These are phyloP conservation scores for Vicugna pacos DNA, from an alignment of 2,113 vertebrate genomes.

Conservation along the genomic window DNA sequence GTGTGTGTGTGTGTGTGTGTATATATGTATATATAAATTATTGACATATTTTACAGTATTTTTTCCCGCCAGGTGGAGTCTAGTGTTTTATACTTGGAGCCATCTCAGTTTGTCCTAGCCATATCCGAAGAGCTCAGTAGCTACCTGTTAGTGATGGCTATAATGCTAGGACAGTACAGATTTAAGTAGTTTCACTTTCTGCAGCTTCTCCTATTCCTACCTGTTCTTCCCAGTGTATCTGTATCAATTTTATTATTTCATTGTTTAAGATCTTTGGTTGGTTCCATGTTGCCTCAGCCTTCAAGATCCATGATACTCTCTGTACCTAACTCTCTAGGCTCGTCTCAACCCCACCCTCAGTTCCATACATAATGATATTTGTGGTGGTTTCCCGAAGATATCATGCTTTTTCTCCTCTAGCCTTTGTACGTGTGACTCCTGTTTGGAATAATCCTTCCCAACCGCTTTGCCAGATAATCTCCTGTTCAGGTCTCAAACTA, in stretches of 20 bases:
- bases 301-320: neutral
- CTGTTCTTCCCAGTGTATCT: neutral
- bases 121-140: neutral
- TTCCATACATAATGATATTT: neutral
- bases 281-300: neutral
- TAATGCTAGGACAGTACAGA: neutral
- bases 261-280: neutral
- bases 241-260: neutral
- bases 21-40: neutral
- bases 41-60: neutral
- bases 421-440: neutral
- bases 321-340: neutral
- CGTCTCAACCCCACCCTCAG: neutral
- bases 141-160: neutral
- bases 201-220: neutral
- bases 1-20: no score
- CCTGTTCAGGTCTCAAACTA: neutral
- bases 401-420: neutral
- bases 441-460: neutral
- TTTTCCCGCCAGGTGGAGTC: neutral
- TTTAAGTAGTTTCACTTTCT: neutral
- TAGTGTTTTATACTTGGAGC: neutral
- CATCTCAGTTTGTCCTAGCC: neutral
- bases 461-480: neutral
- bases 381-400: neutral